Conservation (phyloP, 1,140 invertebrate genomes). For the Steinernema khuongi region DNA sequence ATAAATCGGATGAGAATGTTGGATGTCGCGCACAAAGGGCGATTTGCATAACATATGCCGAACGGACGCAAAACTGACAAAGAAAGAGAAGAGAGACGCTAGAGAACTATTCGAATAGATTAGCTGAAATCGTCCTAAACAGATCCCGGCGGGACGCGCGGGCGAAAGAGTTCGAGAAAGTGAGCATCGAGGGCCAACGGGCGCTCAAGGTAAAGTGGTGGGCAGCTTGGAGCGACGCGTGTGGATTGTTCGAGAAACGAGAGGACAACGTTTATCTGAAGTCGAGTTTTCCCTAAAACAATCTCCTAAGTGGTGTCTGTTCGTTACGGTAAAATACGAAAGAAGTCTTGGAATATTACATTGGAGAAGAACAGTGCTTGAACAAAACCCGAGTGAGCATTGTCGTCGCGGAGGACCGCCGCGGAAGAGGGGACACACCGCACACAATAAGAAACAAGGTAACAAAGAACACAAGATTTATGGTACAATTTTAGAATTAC, state of each 20-base stretch:
- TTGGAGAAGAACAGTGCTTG: constrained; percentile 1
- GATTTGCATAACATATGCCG: neutral
- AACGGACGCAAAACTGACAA: neutral
- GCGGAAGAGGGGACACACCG: constrained; percentile 5
- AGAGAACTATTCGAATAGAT: constrained; percentile 10
- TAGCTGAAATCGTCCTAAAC: neutral
- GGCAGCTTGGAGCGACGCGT: constrained; percentile 16
- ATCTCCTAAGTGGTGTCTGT: neutral
- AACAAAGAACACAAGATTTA: neutral
- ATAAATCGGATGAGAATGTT: neutral
- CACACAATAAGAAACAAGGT: constrained; percentile 3
- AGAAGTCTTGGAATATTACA: neutral
- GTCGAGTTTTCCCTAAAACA: neutral
- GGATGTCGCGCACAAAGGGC: neutral
- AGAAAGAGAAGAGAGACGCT: neutral
- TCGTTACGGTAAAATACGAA: neutral
- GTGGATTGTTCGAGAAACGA: neutral
- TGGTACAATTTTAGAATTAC: constrained; percentile 6
- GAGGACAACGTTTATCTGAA: neutral
- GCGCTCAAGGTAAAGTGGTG: constrained; percentile 7
- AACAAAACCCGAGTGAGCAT: constrained; percentile 16
- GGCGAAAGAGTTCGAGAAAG: neutral
- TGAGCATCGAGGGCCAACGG: constrained; percentile 5
- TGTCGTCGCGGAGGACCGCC: neutral
- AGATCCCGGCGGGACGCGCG: neutral